These are phyloP conservation scores for Harpalus rufipes DNA, from an alignment of 2,888 invertebrate species.

Conservation along the genomic window DNA sequence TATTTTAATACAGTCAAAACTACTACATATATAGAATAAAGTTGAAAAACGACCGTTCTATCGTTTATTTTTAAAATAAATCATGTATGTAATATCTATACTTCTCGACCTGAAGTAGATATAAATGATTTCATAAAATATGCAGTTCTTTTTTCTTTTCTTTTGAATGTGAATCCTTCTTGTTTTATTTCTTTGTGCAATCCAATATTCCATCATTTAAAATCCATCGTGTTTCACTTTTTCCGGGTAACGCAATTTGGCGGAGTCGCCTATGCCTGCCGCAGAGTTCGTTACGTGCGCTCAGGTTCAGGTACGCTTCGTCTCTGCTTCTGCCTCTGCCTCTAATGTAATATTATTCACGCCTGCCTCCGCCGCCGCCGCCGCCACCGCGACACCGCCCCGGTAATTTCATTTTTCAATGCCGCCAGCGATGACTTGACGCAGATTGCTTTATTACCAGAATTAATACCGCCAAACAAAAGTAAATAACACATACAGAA, in stretches of 20 bases:
- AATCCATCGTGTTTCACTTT: slow-evolving; percentile 7
- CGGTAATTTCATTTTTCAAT: slow-evolving; percentile 42
- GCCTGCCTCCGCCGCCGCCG: neutral
- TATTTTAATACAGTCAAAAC: too few species aligned
- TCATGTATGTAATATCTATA: too few species aligned
- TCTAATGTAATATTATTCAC: slow-evolving; percentile 47
- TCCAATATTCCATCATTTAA: slow-evolving; percentile 18
- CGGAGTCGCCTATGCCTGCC: slow-evolving; percentile 20
- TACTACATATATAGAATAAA: too few species aligned
- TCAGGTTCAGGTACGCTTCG: slow-evolving; percentile 29
- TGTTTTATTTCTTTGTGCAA: neutral
- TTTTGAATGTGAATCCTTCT: too few species aligned
- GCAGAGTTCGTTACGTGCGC: slow-evolving; percentile 41
- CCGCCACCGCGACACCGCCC: neutral
- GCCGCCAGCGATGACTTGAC: slow-evolving; percentile 25
- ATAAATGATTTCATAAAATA: too few species aligned
- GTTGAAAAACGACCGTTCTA: too few species aligned
- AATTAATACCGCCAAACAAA: slow-evolving; percentile 7
- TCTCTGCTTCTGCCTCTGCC: slow-evolving; percentile 3
- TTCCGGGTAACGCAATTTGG: slow-evolving; percentile 33
- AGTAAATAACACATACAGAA: too few species aligned
- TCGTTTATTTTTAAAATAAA: too few species aligned
- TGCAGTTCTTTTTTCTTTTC: too few species aligned
- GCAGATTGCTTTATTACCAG: slow-evolving; percentile 36
- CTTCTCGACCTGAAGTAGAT: too few species aligned